Evolutionary conservation across 1,140 invertebrate genomes (phyloP), one percentile per base, ranked within the genome.

Genomic region (Bombus difficillimus): DNA sequence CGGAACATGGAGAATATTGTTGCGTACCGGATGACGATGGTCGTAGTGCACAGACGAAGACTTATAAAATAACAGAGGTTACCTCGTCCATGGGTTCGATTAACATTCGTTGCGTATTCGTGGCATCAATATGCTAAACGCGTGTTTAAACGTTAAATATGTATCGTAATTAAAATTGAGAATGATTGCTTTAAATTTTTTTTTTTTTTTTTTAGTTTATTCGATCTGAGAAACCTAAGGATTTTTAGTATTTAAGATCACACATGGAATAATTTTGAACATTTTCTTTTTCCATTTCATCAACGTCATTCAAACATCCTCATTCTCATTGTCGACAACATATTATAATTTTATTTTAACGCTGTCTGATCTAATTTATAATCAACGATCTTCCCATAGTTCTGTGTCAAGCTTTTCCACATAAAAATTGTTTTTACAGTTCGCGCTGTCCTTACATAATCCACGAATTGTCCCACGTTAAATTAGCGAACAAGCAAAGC

Each of bases 401-500:
- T 13, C 12, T 71, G 1, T 41, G 15, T 13, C 18, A 39, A 69
- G 13, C 3, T 41, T 41, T 41, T 39, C 47, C 34, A 41, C 66
- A 1, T 22, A 9, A 25, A 59, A 41, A 37, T 10, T 25, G 3
- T 39, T 6, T 28, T 28, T 34, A 22, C 37, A n/a, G 32, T 68
- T 68, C 32, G 1, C 4, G 6, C 1, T 3, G 0, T 2, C 10
- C 32, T 81, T 81, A 8, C 66, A 22, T 53, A 81, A 81, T 12
- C 25, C 39, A 9, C 57, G 34, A 25, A 43, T 32, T 69, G 81
- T 53, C 39, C 18, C 47, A 53, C 37, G 59, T 34, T 66, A 32
- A 83, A 83, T 83, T 76, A 74, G 53, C 47, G 62, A 78, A 41
- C 43, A 66, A 39, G 62, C 41, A 22, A 69, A 32, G 41, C 47